A percentile compares a stretch with the other conserved stretches of the same genome.
These are phyloP conservation scores for Tauraco erythrolophus DNA, from an alignment of 2,113 vertebrate genomes.

Conservation along the genomic window DNA sequence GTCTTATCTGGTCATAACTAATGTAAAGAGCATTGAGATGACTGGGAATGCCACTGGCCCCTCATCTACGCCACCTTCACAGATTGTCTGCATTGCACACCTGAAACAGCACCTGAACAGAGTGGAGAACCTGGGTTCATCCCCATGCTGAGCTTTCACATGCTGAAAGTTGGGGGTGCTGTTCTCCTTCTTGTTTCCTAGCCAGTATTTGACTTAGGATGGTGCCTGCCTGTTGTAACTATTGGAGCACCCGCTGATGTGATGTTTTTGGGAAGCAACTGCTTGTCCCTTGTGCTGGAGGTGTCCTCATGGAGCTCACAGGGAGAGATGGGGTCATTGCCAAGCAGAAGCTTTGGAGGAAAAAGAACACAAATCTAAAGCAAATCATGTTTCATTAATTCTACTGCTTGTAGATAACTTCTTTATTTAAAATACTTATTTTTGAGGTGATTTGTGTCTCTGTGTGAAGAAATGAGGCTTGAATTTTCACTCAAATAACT, in stretches of 20 bases:
- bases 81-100: not conserved
- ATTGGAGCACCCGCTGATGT: not conserved
- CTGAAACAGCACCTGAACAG: not conserved
- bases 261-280: not conserved
- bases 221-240: not conserved
- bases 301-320: not conserved
- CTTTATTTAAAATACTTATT: not conserved
- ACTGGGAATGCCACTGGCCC: not conserved
- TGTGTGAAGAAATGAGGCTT: not conserved
- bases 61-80: not conserved
- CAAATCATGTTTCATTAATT: not conserved
- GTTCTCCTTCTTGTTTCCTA: not conserved
- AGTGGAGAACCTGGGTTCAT: not conserved
- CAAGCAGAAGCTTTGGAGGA: not conserved
- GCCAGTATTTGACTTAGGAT: not conserved
- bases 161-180: not conserved
- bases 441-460: not conserved
- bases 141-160: accelerated
- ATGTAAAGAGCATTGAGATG: not conserved
- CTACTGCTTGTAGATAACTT: not conserved
- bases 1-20: not conserved
- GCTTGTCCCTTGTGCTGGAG: not conserved
- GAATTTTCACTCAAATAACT: not conserved
- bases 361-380: not conserved
- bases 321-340: not conserved